Evolutionary conservation across 2,888 invertebrate genomes (phyloP), one percentile per base, ranked within the genome.

Genomic region (Epsilonema sp.): DNA sequence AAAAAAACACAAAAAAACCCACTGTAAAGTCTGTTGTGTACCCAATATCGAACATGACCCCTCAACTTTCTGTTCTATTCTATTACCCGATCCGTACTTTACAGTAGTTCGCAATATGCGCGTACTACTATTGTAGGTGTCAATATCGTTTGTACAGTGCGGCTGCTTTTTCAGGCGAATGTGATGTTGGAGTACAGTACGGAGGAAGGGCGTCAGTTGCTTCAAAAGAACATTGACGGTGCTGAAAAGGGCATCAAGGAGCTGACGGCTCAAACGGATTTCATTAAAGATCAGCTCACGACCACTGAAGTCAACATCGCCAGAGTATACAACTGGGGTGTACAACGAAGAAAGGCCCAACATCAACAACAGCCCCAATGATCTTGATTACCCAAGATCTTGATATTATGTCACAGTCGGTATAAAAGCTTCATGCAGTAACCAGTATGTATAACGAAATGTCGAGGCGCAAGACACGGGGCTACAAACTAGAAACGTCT

Each of bases 241-340:
- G 89, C 90, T 13, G 79, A 78, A 56, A 79, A 78, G 61, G 83
- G 83, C 68, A 72, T 89, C 50, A 74, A 74, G 50, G 80, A 79
- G 67, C 79, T 90, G 37, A 85, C 87, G 59, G 79, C 84, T 63
- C 90, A 92, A 71, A 75, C 92, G 57, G 86, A 89, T 67, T 92
- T 87, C 68, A 72, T 92, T 48, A 77, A 90, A 62, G 92, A 94
- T 73, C 94, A 94, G 70, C 82, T 85, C 62, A 97, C 94, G 19
- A 94, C 90, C 21, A 85, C 87, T 41, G 94, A 97, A 77, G 94
- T 94, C 23, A 94, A 92, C 67, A 90, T 94, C 86, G 92, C 94
- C 26, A 74, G 94, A 64, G 86, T 94, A 23, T 90, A 84, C 67
- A 94, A 94, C 68, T 92, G 90, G 90, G 85, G 90, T 70, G 87